Conservation (phyloP, 2,113 vertebrate genomes). For the Melanostigma gelatinosum region DNA sequence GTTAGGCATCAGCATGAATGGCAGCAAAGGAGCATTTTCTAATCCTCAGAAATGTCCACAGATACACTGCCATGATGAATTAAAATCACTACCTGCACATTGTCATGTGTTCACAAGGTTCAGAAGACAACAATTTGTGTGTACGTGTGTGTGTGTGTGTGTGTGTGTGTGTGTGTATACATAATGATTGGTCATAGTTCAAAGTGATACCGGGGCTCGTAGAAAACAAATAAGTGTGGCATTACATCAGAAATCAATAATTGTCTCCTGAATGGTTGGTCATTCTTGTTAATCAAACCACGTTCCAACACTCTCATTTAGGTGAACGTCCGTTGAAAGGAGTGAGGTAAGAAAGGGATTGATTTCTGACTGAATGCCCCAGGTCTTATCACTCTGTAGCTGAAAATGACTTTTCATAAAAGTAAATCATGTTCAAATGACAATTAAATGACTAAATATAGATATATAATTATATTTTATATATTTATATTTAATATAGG, state of each 20-base stretch:
- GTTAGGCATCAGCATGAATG: conserved; percentile 54
- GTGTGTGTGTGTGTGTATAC: not conserved
- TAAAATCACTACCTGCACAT: conserved; percentile 22
- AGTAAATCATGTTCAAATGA: not conserved
- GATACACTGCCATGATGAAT: conserved; percentile 34
- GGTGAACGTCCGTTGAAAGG: not conserved
- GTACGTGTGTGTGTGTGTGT: not conserved
- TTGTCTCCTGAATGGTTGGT: not conserved
- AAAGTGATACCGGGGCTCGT: not conserved
- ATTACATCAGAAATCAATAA: not conserved
- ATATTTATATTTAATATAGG: not conserved
- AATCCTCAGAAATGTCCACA: conserved; percentile 32
- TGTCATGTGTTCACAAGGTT: conserved; percentile 26
- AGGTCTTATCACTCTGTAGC: not conserved
- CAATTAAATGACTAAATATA: not conserved
- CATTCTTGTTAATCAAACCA: not conserved
- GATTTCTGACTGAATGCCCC: not conserved
- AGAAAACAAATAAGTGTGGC: not conserved
- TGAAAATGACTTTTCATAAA: not conserved
- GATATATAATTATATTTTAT: not conserved
- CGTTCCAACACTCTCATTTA: not conserved
- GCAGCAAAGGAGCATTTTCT: conserved; percentile 33
- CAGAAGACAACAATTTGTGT: conserved; percentile 1
- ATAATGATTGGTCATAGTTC: not conserved
- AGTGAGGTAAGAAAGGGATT: not conserved